Base-by-base conservation (phyloP, 30 jellyfish, hydroid and myxozoan species). In the Pelagia noctiluca region DNA sequence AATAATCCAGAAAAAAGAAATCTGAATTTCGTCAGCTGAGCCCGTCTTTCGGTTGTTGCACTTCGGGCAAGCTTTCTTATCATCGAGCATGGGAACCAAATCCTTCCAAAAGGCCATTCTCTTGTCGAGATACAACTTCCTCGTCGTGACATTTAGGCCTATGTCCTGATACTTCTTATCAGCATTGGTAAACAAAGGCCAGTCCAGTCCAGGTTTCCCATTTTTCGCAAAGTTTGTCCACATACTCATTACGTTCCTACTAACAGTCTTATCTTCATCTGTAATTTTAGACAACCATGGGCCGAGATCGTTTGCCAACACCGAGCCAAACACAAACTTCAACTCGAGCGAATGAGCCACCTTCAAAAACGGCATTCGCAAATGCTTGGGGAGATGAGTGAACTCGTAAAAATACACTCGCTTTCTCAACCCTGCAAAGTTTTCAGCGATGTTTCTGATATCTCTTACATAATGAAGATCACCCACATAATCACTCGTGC, bases 181-280 rank as follows among this genome's bases (percentile, higher is more conserved):
- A 12, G 19, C 28, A 29, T 24, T 32, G 54, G 26, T 66, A 66
- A 28, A 32, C 61, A 25, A 25, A 8, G 77, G 83, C 76, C 78
- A 47, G 50, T 36, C 36, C 62, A 5, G 48, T n/a, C 75, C 83
- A 8, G 90, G 83, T 0, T 63, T 24, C 1, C 90, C 90, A 4
- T 54, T 80, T 50, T 49, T 64, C 1, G 90, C 90, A 26, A 80
- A 80, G 47, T 80, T 72, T 0, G 84, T 35, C 90, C 90, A 80
- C 90, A 80, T 64, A 64, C 35, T 32, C 90, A 80, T 80, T 66
- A 80, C 32, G 35, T 26, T 65, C 63, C 11, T 8, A 46, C 83
- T 66, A 2, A 63, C 29, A 0, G 31, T n/a, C 50, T 35, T 49
- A 65, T 80, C 90, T 2, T 48, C 66, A 33, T 64, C 66, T 3